phyloP scores from a whole-genome alignment of 2,113 vertebrate genomes.

The Mesitornis unicolor region DNA sequence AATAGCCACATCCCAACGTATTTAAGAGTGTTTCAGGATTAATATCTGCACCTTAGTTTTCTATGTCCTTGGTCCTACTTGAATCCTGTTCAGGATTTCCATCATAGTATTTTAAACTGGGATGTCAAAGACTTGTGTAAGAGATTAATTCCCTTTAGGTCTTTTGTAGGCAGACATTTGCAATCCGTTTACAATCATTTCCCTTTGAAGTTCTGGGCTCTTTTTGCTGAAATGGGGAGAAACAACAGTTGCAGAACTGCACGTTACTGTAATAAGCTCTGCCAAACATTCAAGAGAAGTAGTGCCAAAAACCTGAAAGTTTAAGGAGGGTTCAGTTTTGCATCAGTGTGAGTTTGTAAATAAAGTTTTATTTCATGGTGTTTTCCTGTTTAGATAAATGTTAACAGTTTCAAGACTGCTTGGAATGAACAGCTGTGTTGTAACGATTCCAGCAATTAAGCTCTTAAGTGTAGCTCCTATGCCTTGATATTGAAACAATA shows the following conservation, averaged over 20 bases:
- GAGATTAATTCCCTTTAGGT: neutral
- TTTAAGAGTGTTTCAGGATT: neutral
- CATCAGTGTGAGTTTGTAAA: slow-evolving; percentile 51
- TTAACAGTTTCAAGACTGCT: slow-evolving; percentile 45
- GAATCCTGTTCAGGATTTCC: neutral
- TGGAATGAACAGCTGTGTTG: slow-evolving; percentile 53
- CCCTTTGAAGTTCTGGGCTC: neutral
- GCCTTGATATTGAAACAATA: neutral
- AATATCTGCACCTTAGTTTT: neutral
- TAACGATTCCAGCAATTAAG: neutral
- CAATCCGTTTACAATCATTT: neutral
- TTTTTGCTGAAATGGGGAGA: neutral
- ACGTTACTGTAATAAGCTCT: neutral
- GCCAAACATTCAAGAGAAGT: neutral
- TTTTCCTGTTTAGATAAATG: slow-evolving; percentile 54
- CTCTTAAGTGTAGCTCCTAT: neutral
- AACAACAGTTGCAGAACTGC: neutral
- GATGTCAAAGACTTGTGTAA: neutral
- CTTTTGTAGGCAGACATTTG: neutral
- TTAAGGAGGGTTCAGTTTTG: slow-evolving; percentile 22
- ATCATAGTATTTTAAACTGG: neutral
- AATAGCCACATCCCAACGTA: neutral
- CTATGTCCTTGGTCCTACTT: neutral
- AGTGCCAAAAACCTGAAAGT: neutral
- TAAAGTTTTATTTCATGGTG: slow-evolving; percentile 43